A percentile compares a stretch with the other conserved stretches of the same genome.
These are phyloP conservation scores for Onchidella celtica DNA, from an alignment of 2,888 invertebrate genomes.

Conservation along the genomic window DNA sequence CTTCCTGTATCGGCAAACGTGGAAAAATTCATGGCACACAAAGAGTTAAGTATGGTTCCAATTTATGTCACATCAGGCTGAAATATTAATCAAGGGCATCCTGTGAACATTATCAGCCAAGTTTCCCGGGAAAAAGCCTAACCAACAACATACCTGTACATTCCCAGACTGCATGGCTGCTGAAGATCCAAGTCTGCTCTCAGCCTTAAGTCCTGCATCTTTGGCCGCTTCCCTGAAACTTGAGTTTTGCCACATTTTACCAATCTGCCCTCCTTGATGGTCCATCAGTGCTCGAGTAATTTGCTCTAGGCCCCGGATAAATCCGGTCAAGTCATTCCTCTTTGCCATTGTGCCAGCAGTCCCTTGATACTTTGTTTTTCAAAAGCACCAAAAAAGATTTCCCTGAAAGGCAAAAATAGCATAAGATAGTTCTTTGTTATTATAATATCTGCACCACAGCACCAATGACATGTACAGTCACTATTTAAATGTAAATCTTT, in stretches of 20 bases:
- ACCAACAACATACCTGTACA: background rate
- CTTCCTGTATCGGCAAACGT: too few relatives aligned
- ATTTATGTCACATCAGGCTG: too few relatives aligned
- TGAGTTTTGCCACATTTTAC: constrained; percentile 73
- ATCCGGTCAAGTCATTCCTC: constrained; percentile 70
- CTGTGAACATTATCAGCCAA: background rate
- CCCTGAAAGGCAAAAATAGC: background rate
- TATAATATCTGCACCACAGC: too few relatives aligned
- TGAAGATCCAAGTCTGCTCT: constrained; percentile 24
- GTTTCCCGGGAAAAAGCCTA: background rate
- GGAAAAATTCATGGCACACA: too few relatives aligned
- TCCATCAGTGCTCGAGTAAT: constrained; percentile 68
- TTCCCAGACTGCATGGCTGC: background rate
- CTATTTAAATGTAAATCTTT: too few relatives aligned
- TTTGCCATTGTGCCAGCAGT: constrained; percentile 59
- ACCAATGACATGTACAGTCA: too few relatives aligned
- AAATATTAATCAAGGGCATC: too few relatives aligned
- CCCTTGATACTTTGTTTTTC: too few relatives aligned
- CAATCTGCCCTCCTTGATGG: constrained; percentile 66
- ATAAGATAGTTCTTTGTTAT: too few relatives aligned
- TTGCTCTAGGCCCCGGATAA: constrained; percentile 71
- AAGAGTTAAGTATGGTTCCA: too few relatives aligned
- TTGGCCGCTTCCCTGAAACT: constrained; percentile 65
- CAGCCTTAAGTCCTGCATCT: constrained; percentile 50
- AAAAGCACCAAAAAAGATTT: background rate